These are phyloP conservation scores for Hyla sarda DNA, from an alignment of 2,113 vertebrate genomes.

Conservation along the genomic window DNA sequence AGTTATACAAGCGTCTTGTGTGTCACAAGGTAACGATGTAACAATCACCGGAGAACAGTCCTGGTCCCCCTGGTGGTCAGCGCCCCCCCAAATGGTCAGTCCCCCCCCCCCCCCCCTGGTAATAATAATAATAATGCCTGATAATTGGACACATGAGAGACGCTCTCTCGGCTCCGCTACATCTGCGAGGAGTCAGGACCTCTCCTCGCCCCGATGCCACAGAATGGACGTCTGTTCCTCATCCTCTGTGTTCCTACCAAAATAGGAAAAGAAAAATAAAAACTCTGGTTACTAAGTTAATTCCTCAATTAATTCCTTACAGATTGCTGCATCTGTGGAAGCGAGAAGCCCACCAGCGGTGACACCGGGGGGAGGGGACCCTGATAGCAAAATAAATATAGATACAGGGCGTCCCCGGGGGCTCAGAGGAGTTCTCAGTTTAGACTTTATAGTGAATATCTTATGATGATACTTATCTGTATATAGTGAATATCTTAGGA, in stretches of 20 bases:
- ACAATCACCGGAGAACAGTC: too few species aligned
- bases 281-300: conserved; percentile 36
- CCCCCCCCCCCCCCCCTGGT: neutral
- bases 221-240: conserved; percentile 5
- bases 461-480: too few species aligned
- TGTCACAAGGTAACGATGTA: neutral
- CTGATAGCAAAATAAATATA: neutral
- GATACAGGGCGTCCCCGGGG: neutral
- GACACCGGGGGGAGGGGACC: neutral
- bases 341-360: conserved; percentile 15
- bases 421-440: neutral
- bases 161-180: neutral
- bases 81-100: neutral
- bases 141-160: neutral
- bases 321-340: conserved; percentile 69
- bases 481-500: too few species aligned
- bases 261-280: conserved; percentile 17
- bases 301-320: conserved; percentile 70
- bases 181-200: conserved; percentile 37
- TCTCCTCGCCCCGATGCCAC: conserved; percentile 2
- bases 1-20: neutral
- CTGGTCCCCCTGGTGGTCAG: too few species aligned
- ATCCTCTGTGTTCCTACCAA: conserved; percentile 17
- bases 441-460: too few species aligned
- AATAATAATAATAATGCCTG: neutral